phyloP scores from a whole-genome alignment of 2,888 invertebrate genomes.

The Linyphia triangularis region DNA sequence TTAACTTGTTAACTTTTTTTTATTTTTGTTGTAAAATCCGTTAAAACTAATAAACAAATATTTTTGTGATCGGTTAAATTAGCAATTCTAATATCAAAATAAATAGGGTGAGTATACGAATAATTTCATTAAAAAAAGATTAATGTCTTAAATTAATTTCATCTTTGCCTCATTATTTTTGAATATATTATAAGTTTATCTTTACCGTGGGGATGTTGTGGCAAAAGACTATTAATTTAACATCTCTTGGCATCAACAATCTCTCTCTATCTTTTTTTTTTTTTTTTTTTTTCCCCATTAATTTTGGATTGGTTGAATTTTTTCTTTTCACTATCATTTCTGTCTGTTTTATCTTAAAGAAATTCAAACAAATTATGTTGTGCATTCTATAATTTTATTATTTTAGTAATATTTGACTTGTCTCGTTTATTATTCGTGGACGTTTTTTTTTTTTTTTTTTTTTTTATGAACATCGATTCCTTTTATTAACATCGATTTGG shows the following conservation, averaged over 20 bases:
- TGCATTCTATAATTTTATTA: no score
- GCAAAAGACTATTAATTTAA: slow-evolving; percentile 27
- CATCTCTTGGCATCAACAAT: neutral
- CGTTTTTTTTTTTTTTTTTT: no score
- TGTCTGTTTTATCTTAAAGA: no score
- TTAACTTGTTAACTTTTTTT: neutral
- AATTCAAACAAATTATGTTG: no score
- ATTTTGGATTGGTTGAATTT: no score
- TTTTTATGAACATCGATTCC: no score
- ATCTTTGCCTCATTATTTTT: slow-evolving; percentile 16
- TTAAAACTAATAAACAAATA: slow-evolving; percentile 1
- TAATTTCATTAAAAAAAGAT: slow-evolving; percentile 15
- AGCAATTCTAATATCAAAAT: slow-evolving; percentile 29
- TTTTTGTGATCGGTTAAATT: neutral
- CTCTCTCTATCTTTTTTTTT: neutral
- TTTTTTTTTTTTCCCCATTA: no score
- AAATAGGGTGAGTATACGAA: slow-evolving; percentile 5
- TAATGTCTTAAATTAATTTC: slow-evolving; percentile 40
- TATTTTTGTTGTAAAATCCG: neutral
- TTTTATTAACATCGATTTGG: no score
- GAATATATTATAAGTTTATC: slow-evolving; percentile 24
- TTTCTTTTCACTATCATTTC: no score
- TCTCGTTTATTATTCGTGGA: no score
- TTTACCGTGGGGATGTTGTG: neutral
- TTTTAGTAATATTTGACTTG: no score